Conservation (phyloP, 1,140 invertebrate genomes). For the Heliconius hermathena region DNA sequence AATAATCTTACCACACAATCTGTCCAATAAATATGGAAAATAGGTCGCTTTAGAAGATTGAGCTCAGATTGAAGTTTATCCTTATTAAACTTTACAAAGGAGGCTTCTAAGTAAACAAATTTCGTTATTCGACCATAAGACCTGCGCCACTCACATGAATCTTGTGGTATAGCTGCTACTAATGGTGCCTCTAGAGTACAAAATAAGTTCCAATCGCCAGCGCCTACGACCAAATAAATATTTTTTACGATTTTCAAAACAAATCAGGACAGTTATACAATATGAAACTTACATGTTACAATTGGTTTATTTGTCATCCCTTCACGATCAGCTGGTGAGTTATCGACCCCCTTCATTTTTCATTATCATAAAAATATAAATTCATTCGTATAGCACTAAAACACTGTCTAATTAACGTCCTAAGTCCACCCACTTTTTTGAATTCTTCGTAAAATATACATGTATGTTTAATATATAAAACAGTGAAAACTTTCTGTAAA, state of each 20-base stretch:
- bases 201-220: constrained; percentile 94
- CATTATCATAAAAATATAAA: constrained; percentile 73
- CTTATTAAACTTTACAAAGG: constrained; percentile 91
- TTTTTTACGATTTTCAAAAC: not conserved
- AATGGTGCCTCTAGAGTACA: constrained; percentile 90
- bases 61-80: constrained; percentile 87
- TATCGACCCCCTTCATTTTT: constrained; percentile 80
- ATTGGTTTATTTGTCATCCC: constrained; percentile 82
- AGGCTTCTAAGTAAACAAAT: constrained; percentile 91
- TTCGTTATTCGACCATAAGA: constrained; percentile 91
- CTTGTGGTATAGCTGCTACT: constrained; percentile 90
- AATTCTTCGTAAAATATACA: constrained; percentile 15
- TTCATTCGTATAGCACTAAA: constrained; percentile 73
- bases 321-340: constrained; percentile 66
- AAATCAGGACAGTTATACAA: not conserved
- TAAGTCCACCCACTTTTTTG: constrained; percentile 41
- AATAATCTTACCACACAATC: constrained; percentile 90
- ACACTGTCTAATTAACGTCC: constrained; percentile 47
- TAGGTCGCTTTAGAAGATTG: constrained; percentile 91
- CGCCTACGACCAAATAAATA: constrained; percentile 83
- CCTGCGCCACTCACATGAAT: constrained; percentile 94
- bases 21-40: constrained; percentile 97
- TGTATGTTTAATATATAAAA: constrained; percentile 24
- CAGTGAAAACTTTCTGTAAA: constrained; percentile 36
- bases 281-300: constrained; percentile 81